Evolutionary conservation across 2,888 invertebrate genomes (phyloP).

Genomic region (Ophion obscuratus): DNA sequence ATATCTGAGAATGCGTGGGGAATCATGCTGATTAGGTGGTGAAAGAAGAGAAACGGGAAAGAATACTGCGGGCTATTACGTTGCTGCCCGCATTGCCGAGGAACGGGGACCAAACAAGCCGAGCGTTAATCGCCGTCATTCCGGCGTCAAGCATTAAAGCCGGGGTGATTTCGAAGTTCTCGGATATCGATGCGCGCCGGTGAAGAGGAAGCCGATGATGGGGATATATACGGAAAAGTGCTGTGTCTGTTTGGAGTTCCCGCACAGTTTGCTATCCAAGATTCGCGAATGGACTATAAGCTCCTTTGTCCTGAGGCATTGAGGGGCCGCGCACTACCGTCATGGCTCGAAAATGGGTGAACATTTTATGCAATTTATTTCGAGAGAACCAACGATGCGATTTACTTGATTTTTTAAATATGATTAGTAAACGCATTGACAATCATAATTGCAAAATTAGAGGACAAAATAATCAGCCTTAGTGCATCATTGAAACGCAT

Average conservation of each 20-base stretch:
- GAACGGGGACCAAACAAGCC: constrained; percentile 42
- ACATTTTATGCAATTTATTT: not conserved
- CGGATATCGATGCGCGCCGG: constrained; percentile 37
- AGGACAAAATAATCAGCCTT: too few species aligned
- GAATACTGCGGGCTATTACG: constrained; percentile 52
- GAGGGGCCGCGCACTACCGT: not conserved
- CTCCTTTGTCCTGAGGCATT: not conserved
- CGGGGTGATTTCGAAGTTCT: constrained; percentile 46
- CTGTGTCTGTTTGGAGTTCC: not conserved
- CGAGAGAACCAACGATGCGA: not conserved
- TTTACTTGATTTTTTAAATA: not conserved
- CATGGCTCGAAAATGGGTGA: not conserved
- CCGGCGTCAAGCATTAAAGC: constrained; percentile 25
- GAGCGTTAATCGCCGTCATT: constrained; percentile 58
- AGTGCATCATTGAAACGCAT: too few species aligned
- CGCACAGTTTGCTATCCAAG: not conserved
- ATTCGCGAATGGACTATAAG: not conserved
- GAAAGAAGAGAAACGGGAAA: constrained; percentile 29
- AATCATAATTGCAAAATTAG: not conserved
- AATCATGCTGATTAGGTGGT: constrained; percentile 23
- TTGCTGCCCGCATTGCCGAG: constrained; percentile 56
- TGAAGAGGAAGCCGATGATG: constrained; percentile 17
- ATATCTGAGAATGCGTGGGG: constrained; percentile 6
- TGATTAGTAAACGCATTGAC: not conserved
- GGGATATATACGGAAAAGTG: constrained; percentile 29